Percentiles rank a stretch among this genome's conserved stretches.
phyloP scores from a whole-genome alignment of 2,888 invertebrate species.

The Lissocephala sabroskyi region DNA sequence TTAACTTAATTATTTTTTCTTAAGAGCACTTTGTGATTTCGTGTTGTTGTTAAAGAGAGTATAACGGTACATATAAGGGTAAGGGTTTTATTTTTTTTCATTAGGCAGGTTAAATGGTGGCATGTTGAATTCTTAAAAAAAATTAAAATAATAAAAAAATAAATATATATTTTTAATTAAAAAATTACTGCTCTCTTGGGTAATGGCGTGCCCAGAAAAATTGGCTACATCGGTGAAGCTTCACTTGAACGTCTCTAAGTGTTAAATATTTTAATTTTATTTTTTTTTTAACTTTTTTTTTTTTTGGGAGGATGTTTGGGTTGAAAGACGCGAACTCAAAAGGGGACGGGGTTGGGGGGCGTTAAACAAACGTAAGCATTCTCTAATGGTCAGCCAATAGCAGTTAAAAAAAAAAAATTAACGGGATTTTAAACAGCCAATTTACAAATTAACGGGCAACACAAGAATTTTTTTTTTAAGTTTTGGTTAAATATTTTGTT shows the following conservation, averaged over 20 bases:
- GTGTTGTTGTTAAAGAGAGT: neutral
- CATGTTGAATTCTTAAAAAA: no score
- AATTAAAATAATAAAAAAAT: no score
- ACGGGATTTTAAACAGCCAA: slow-evolving; percentile 1
- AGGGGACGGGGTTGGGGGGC: no score
- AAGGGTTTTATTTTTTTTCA: slow-evolving; percentile 7
- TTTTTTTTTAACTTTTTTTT: slow-evolving; percentile 13
- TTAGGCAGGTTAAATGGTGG: slow-evolving; percentile 1
- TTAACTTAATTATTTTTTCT: slow-evolving; percentile 4
- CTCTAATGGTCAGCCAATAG: no score
- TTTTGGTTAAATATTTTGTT: no score
- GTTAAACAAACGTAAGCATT: slow-evolving; percentile 4
- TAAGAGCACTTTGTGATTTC: slow-evolving; percentile 1
- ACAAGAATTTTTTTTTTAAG: no score
- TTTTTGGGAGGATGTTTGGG: no score
- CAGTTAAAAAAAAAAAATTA: slow-evolving; percentile 2
- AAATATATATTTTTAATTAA: slow-evolving; percentile 9
- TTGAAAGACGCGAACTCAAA: no score
- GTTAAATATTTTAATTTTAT: slow-evolving; percentile 9
- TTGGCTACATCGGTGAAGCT: slow-evolving; percentile 48
- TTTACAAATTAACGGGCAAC: no score
- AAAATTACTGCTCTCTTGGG: slow-evolving; percentile 9
- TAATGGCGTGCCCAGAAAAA: slow-evolving; percentile 1
- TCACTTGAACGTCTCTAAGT: slow-evolving; percentile 27
- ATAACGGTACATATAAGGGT: neutral